Percentiles rank a stretch among this genome's conserved stretches.
These are phyloP conservation scores for Paragorgia papillata DNA, from an alignment of 92 coral and sea anemone species.

Conservation along the genomic window DNA sequence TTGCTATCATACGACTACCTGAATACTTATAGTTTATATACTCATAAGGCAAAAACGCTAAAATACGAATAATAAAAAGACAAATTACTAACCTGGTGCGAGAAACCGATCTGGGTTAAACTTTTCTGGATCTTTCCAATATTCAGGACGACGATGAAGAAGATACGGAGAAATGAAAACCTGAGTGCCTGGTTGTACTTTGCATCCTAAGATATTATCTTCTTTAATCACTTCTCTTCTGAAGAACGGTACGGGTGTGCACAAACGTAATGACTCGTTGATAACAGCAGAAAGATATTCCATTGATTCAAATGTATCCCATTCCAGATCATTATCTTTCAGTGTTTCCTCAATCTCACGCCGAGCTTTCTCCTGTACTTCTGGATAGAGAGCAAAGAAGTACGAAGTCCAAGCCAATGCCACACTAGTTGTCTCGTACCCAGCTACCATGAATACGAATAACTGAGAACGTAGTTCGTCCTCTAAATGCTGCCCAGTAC, in stretches of 20 bases:
- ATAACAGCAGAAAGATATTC: slow-evolving; percentile 52
- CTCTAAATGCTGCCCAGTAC: no score
- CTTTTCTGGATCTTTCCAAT: slow-evolving; percentile 63
- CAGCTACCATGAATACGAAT: slow-evolving; percentile 73
- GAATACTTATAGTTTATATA: no score
- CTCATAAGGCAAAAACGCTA: no score
- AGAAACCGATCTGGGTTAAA: slow-evolving; percentile 68
- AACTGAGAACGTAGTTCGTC: slow-evolving; percentile 10
- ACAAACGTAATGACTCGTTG: slow-evolving; percentile 73
- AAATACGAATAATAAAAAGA: no score
- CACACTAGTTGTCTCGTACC: slow-evolving; percentile 72
- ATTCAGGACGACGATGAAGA: slow-evolving; percentile 49
- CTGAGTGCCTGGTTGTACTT: slow-evolving; percentile 57
- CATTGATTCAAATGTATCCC: slow-evolving; percentile 55
- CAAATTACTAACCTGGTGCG: slow-evolving; percentile 64
- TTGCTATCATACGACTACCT: no score
- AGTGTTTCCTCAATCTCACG: slow-evolving; percentile 26
- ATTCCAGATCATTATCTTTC: slow-evolving; percentile 50
- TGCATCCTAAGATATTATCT: slow-evolving; percentile 59
- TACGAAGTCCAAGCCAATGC: slow-evolving; percentile 75
- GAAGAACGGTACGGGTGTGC: slow-evolving; percentile 59
- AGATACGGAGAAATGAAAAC: slow-evolving; percentile 51
- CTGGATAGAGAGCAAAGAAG: slow-evolving; percentile 64
- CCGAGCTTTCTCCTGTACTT: slow-evolving; percentile 51
- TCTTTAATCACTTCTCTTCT: slow-evolving; percentile 55